Base-by-base conservation (phyloP, 2,888 invertebrate species). In the Lasioglossum villosulum region DNA sequence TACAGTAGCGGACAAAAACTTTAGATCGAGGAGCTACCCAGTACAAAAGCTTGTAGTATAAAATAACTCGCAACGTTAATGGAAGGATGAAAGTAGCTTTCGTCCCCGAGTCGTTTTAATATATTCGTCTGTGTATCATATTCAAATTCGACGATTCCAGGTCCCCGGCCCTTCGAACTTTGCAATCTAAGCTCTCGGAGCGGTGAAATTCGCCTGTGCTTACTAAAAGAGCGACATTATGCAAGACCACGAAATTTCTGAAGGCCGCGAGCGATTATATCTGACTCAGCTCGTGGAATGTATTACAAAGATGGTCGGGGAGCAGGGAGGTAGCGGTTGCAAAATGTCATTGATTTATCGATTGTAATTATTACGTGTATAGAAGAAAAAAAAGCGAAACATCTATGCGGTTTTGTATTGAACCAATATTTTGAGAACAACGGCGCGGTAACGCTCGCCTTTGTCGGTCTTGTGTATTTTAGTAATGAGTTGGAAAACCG, bases 171-270 rank as follows among this genome's bases (percentile, higher is more conserved):
- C 6, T 16, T 14, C 4, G 56, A 72, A 63, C 30, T 70, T 81
- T 27, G 86, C 77, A 34, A 27, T 42, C 42, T 71, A 84, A 83
- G 73, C 78, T 71, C 37, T 14, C 68, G 14, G 19, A 34, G 52
- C 27, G 56, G 45, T 37, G 23, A 77, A 81, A 75, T 77, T 86
- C 68, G 73, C 72, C 52, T 16, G 72, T 79, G 34, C 83, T 83
- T 73, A 76, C 14, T 34, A 59, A 56, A 73, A 75, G 76, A 23
- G 39, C 23, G 78, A 71, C 66, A 86, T 86, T 86, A 86, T 86
- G 86, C 86, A 63, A 75, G 78, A 82, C 39, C 86, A 82, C 82
- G 86, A 59, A 87, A 52, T 66, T 68, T 74, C 45, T 71, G 77
- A 84, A 81, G 78, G 86, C 81, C 72, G 66, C 16, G 66, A 75